Evolutionary conservation across 64 coral and sea anemone species (phyloP), one percentile per base, ranked within the genome.

Genomic region (Montipora sp.): DNA sequence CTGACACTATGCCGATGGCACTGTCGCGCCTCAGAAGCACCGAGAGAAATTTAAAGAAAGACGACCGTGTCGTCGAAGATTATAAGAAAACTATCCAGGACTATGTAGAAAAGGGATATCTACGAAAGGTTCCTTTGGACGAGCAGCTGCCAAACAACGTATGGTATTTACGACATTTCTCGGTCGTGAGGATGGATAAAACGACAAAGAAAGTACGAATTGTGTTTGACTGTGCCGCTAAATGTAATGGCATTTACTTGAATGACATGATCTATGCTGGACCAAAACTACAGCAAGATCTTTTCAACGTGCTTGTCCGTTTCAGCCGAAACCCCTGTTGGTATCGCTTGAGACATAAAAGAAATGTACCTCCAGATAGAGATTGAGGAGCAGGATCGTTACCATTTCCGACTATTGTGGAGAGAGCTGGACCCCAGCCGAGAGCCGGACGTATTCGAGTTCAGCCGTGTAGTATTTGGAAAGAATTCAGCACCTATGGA

Each of bases 401-500:
- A 87, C 3, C 87, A 57, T 45, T 93, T 93, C 43, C 11, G 88
- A 21, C 61, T 96, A 4, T 71, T 94, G 16, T 91, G 92, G 92
- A 53, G 89, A 78, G 71, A 96, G 48, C 36, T 80, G 9, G 90
- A 92, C 5, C 7, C 48, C 7, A 60, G 76, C 14, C 21, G 89
- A 27, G 70, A 93, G 15, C 83, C 81, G 8, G 81, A 96, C 48
- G 91, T 87, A 44, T 91, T 90, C 36, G 75, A 91, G 74, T 96
- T 93, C 7, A 93, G 36, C 45, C 8, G 77, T 58, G 88, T 93
- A n/a, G 92, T 93, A 0, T 93, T 96, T 67, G 88, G 92, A 81
- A 93, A 90, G 46, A 91, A 90, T 71, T 96, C 90, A 18, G 83
- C 86, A 1, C 93, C 85, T 9, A 83, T 96, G 71, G 78, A 94